Base-by-base conservation (phyloP, 2,797 vertebrate species). In the Myotis findleyi region DNA sequence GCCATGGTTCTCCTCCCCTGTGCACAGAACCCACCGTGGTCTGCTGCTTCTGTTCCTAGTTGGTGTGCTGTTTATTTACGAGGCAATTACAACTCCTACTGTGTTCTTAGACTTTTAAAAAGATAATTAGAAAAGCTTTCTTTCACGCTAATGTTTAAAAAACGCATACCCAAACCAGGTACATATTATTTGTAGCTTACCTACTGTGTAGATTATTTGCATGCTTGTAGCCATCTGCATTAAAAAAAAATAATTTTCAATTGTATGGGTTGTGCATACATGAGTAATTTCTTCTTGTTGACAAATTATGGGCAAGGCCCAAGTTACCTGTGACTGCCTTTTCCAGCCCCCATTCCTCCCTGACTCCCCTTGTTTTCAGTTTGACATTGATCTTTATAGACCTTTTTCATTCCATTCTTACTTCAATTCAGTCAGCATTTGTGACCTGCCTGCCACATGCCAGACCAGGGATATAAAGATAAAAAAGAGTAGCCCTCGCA, bases 211-310 rank as follows among this genome's bases (percentile, higher is more conserved):
- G 71, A 82, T 75, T 80, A 72, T 93, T 75, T 94, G 55, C 25
- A 76, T 72, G 38, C 30, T 53, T n/a, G 33, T 6, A 33, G 20
- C 49, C 2, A 59, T 38, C 27, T 87, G 7, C 6, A 25, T 51
- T 92, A 93, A 80, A 71, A 47, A 72, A 53, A 94, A 73, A n/a
- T 79, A 25, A 69, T 87, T 93, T 93, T 91, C 49, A 87, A 0
- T 59, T 49, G 9, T 44, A 53, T 3, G 33, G n/a, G 30, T 81
- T 62, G 68, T 30, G 41, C 21, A 44, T 55, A 49, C 9, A 23
- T 18, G 14, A 89, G 27, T 77, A 4, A 27, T 79, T 73, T 96
- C 49, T 82, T 53, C n/a, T 87, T 59, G 16, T n/a, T 47, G 73
- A 92, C 71, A 80, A 25, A 12, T 87, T 6, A 75, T 14, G 14